Evolutionary conservation across 1,140 invertebrate species (phyloP).

Genomic region (Caenorhabditis inopinata): DNA sequence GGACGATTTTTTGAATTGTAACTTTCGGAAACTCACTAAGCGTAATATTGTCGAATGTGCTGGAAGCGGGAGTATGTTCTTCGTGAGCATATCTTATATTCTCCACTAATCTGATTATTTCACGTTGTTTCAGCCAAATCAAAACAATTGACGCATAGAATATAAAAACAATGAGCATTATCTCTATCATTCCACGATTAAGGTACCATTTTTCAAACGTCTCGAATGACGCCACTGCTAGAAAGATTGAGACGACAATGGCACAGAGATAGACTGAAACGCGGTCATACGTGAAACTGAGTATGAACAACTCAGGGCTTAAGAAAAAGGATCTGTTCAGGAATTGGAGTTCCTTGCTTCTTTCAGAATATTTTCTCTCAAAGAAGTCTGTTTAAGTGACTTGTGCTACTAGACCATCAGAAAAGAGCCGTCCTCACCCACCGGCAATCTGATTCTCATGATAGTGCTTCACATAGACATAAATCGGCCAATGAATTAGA

Average conservation of each 20-base stretch:
- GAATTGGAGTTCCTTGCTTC: too few species aligned
- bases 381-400: too few species aligned
- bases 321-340: too few species aligned
- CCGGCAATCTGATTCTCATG: not conserved
- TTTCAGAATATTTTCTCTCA: too few species aligned
- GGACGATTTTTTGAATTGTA: not conserved
- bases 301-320: too few species aligned
- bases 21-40: not conserved
- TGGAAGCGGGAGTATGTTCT: not conserved
- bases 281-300: too few species aligned
- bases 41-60: not conserved
- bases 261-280: not conserved
- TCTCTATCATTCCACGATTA: not conserved
- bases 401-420: too few species aligned
- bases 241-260: not conserved
- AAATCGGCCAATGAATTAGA: constrained; percentile 35
- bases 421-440: not conserved
- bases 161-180: not conserved
- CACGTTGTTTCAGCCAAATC: not conserved
- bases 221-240: not conserved
- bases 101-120: not conserved
- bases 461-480: constrained; percentile 28
- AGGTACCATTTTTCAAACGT: constrained; percentile 29
- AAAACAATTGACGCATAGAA: not conserved
- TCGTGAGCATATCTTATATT: not conserved